Conservation (phyloP, 2,113 vertebrate genomes). For the Agapornis roseicollis region DNA sequence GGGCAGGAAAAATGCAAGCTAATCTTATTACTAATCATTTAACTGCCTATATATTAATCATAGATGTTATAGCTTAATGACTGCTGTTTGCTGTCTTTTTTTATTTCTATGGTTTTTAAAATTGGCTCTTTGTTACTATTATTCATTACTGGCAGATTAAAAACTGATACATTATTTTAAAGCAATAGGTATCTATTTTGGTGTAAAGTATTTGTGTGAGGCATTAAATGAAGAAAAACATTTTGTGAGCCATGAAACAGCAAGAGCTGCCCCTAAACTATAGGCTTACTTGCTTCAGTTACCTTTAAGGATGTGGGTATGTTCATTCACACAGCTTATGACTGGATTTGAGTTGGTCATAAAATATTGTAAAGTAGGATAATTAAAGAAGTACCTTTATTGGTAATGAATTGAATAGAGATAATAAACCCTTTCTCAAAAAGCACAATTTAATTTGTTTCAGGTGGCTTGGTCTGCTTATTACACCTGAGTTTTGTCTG, state of each 20-base stretch:
- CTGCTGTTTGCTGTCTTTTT: slow-evolving; percentile 33
- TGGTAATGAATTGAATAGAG: background rate
- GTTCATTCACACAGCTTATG: background rate
- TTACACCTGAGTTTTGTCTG: background rate
- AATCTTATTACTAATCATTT: slow-evolving; percentile 83
- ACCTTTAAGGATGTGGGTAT: background rate
- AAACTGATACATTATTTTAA: background rate
- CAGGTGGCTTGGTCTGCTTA: background rate
- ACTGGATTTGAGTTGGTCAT: background rate
- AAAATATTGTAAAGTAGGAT: background rate
- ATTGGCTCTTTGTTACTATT: background rate
- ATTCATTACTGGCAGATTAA: background rate
- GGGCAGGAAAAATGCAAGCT: slow-evolving; percentile 77
- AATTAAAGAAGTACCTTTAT: background rate
- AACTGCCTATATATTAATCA: slow-evolving; percentile 83
- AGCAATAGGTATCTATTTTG: background rate
- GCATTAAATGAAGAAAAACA: background rate
- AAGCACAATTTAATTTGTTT: background rate
- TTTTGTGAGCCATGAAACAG: background rate
- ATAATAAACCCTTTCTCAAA: background rate
- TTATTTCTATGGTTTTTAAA: slow-evolving; percentile 22
- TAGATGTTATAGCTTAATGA: slow-evolving; percentile 63
- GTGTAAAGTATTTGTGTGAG: background rate
- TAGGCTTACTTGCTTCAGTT: background rate
- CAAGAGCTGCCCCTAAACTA: background rate